These are phyloP conservation scores for Strix occidentalis DNA, from an alignment of 2,797 vertebrate species.

Conservation along the genomic window DNA sequence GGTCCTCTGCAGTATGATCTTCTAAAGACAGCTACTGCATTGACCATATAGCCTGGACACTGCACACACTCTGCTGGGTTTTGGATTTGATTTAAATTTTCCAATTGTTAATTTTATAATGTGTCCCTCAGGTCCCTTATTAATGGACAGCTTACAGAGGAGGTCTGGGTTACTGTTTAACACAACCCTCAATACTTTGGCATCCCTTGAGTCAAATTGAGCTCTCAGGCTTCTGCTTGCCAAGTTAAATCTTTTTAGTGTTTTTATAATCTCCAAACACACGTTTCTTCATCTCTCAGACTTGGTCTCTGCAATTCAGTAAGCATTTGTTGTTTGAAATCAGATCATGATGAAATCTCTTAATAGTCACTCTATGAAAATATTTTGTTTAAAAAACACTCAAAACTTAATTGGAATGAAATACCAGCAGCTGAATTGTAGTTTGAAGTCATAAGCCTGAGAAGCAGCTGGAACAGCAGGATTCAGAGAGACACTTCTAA, in stretches of 20 bases:
- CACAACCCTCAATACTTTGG: slow-evolving; percentile 49
- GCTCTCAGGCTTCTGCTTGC: slow-evolving; percentile 23
- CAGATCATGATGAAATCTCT: slow-evolving; percentile 56
- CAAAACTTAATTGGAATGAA: slow-evolving; percentile 57
- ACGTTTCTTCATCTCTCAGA: background rate
- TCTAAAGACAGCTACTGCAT: background rate
- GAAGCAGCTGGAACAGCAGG: slow-evolving; percentile 47
- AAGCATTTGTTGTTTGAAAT: slow-evolving; percentile 50
- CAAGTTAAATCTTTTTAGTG: slow-evolving; percentile 55
- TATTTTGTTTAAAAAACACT: slow-evolving; percentile 68
- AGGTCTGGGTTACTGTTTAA: slow-evolving; percentile 58
- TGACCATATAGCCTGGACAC: background rate
- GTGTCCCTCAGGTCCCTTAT: slow-evolving; percentile 28
- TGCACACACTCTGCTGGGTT: background rate
- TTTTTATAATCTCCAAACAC: slow-evolving; percentile 62
- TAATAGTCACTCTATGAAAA: slow-evolving; percentile 39
- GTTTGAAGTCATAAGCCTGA: slow-evolving; percentile 25
- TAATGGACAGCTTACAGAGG: slow-evolving; percentile 48
- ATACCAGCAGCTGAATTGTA: slow-evolving; percentile 53
- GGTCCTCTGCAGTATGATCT: background rate
- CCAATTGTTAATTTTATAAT: slow-evolving; percentile 61
- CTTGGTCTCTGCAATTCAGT: background rate
- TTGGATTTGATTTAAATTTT: slow-evolving; percentile 23
- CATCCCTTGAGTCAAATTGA: slow-evolving; percentile 29
- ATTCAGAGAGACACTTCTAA: background rate